Base-by-base conservation (phyloP, 2,797 vertebrate species). In the Pampus argenteus region DNA sequence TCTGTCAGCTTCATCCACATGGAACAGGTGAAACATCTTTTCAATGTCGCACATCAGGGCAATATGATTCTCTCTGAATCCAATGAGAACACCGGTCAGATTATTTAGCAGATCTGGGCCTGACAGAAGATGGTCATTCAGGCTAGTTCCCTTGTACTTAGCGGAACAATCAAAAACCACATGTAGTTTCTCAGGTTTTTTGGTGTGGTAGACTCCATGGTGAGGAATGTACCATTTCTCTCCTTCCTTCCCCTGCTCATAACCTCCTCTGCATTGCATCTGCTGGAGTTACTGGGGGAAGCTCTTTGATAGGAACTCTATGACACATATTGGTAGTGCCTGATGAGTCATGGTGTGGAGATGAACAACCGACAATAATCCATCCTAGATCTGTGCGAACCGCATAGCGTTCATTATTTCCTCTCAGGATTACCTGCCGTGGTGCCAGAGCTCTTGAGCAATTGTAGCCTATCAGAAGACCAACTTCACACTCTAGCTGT, bases 211-310 rank as follows among this genome's bases (percentile, higher is more conserved):
- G 0, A 78, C 47, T 1, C 23, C 23, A 1, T 73, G 74, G 13
- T 66, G 70, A 1, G 70, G 67, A 5, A 73, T 69, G 11, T 74
- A 76, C 67, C 64, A 81, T 18, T 10, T 76, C 9, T 76, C 77
- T 13, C 81, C 75, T 45, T 69, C 28, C 15, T 36, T 67, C 4
- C 51, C 65, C 0, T 62, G 0, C 29, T 49, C n/a, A 2, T 68
- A 20, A 75, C 56, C 18, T 74, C 65, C 3, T 71, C 73, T 23
- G 55, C 49, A 0, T 74, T 56, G 45, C 75, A 6, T 81, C 60
- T 17, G 58, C 9, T 42, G 79, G 78, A 9, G 79, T 59, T 1
- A 60, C 13, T 45, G 36, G 28, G 8, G 67, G 71, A 2, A 78
- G 6, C 22, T 78, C 51, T 51, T 10, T 74, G 4, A 74, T 0